Evolutionary conservation across 2,113 vertebrate species (phyloP), one percentile per base, ranked within the genome.

Genomic region (Antechinus flavipes): DNA sequence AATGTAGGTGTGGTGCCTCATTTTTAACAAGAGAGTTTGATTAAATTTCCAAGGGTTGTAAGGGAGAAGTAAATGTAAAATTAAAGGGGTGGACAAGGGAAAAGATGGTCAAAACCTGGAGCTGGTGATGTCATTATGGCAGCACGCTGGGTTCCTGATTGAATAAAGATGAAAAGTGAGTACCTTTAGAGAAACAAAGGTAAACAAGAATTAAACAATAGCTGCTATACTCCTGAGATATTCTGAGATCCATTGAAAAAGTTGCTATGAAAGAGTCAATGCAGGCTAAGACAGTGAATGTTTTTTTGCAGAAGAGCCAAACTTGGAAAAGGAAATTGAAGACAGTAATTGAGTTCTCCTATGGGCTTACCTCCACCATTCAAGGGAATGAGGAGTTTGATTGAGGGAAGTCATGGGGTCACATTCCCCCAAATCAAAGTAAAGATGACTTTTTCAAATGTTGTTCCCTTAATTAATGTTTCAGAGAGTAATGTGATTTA

Each of bases 261-360:
- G 54, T 93, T 96, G 95, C 27, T 91, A 8, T 27, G 27, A 7
- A 90, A 49, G 52, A 93, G 61, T 94, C 61, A 58, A 96, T 94
- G 55, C 50, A 54, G 54, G 90, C 54, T 58, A 90, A 0, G 1
- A 89, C 30, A 90, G 9, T 30, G 68, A 95, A 19, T 91, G 46
- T 49, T 11, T 52, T 96, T 97, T 97, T 93, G 89, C 93, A 94
- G 91, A 53, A 58, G 68, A 95, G 35, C 30, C 93, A 8, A 56
- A 14, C 42, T 91, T 54, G 92, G 55, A 19, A 54, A 90, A 93
- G 91, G 92, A 95, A 95, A 93, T 54, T 22, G 58, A 97, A 96
- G 94, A 95, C 49, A 22, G 56, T 56, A 94, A 92, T 8, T 91
- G 35, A 94, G 92, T 94, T 93, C 49, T 42, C 35, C 19, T 2